Conservation (phyloP, 1,140 invertebrate species). For the Drosophila mojavensis region DNA sequence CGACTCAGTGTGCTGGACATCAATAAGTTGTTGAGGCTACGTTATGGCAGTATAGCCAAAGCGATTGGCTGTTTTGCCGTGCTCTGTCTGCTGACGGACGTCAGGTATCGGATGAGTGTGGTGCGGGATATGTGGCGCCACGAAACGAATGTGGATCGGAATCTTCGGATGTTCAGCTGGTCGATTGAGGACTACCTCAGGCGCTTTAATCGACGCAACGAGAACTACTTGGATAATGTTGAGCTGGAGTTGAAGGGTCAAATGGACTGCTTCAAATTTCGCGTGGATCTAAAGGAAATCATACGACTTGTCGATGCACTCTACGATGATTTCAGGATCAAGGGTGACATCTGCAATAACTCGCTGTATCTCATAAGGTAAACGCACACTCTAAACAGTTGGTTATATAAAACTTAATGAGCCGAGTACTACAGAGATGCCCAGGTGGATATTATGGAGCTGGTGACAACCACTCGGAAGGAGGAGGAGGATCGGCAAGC, state of each 20-base stretch:
- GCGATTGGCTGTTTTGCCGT: constrained; percentile 33
- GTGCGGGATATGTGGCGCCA: constrained; percentile 24
- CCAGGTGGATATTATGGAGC: constrained; percentile 41
- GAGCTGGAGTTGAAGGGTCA: constrained; percentile 17
- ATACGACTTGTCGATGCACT: constrained; percentile 35
- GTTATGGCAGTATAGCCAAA: constrained; percentile 24
- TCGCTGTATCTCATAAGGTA: constrained; percentile 45
- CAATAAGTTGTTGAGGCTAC: constrained; percentile 27
- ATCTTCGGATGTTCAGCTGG: constrained; percentile 48
- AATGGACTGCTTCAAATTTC: constrained; percentile 46
- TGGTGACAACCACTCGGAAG: constrained; percentile 31
- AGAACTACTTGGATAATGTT: constrained; percentile 46
- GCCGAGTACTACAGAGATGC: constrained; percentile 35
- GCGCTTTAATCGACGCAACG: constrained; percentile 38
- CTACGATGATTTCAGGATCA: constrained; percentile 7
- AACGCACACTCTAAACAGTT: background rate
- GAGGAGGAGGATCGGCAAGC: background rate
- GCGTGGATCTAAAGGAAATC: constrained; percentile 48
- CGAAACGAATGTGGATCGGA: background rate
- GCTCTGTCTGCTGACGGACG: constrained; percentile 24
- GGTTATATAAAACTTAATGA: background rate
- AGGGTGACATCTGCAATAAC: constrained; percentile 37
- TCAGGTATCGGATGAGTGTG: constrained; percentile 13
- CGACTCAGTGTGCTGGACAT: background rate
- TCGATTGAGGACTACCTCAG: constrained; percentile 40